These are phyloP conservation scores for Gasteruption jaculator DNA, from an alignment of 2,888 invertebrate genomes.

Conservation along the genomic window DNA sequence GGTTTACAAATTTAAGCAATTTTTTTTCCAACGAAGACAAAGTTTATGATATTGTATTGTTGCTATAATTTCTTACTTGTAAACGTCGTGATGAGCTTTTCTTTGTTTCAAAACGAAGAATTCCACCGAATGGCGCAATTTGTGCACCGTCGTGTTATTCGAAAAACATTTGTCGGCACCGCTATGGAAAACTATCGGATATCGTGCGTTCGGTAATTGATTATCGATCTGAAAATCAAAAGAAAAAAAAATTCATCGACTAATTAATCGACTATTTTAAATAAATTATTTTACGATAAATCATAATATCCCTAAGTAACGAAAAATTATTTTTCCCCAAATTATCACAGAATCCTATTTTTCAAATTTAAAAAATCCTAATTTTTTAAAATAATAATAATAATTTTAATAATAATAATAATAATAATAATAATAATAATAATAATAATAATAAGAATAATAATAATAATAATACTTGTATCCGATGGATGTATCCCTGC, in stretches of 20 bases:
- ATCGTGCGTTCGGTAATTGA: conserved; percentile 66
- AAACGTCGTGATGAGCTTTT: conserved; percentile 35
- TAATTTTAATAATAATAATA: no score
- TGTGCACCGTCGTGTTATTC: conserved; percentile 33
- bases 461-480: conserved; percentile 53
- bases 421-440: no score
- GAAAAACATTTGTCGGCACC: conserved; percentile 51
- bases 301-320: no score
- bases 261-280: no score
- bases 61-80: conserved; percentile 34
- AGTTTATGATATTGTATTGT: background rate
- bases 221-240: conserved; percentile 67
- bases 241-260: no score
- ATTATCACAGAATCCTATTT: background rate
- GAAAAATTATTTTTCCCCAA: conserved; percentile 1
- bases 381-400: no score
- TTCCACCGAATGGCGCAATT: conserved; percentile 40
- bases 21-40: background rate
- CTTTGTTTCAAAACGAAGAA: conserved; percentile 39
- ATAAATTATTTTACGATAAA: no score
- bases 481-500: conserved; percentile 64
- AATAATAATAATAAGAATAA: no score
- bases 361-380: no score
- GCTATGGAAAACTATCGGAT: conserved; percentile 65
- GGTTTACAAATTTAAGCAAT: background rate